Evolutionary conservation across 1,140 invertebrate genomes (phyloP).

Genomic region (Trichomalopsis sarcophagae): DNA sequence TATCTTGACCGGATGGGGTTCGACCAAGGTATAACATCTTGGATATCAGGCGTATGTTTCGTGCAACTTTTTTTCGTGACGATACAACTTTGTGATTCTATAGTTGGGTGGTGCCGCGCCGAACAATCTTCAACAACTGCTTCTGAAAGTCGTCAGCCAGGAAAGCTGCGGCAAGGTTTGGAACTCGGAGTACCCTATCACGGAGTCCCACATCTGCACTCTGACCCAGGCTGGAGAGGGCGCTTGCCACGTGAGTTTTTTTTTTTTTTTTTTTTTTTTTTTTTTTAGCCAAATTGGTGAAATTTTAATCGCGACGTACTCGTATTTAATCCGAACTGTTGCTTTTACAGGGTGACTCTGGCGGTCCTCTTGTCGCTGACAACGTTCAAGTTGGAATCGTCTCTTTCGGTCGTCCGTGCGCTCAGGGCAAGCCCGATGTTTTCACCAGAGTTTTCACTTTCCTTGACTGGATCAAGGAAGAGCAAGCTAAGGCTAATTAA

Average conservation of each 20-base stretch:
- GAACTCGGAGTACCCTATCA: slow-evolving; percentile 49
- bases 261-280: neutral
- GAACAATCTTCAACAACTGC: slow-evolving; percentile 55
- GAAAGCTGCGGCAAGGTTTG: slow-evolving; percentile 39
- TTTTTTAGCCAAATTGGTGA: no score
- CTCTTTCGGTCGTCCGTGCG: no score
- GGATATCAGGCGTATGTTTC: neutral
- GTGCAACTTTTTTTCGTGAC: no score
- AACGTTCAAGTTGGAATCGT: no score
- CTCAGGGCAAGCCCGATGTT: no score
- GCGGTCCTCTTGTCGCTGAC: no score
- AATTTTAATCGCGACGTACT: no score
- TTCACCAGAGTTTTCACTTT: no score
- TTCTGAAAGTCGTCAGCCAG: slow-evolving; percentile 51
- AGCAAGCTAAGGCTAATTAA: no score
- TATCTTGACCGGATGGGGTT: slow-evolving; percentile 73
- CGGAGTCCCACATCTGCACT: slow-evolving; percentile 77
- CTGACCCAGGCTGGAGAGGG: slow-evolving; percentile 77
- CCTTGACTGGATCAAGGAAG: slow-evolving; percentile 50
- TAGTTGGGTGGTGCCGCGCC: slow-evolving; percentile 54
- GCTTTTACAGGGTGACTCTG: no score
- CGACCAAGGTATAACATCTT: neutral
- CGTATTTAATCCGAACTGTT: no score
- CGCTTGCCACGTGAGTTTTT: slow-evolving; percentile 75
- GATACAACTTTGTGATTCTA: no score